Base-by-base conservation (phyloP, 1,140 invertebrate species). In the Pseudoatta argentina region DNA sequence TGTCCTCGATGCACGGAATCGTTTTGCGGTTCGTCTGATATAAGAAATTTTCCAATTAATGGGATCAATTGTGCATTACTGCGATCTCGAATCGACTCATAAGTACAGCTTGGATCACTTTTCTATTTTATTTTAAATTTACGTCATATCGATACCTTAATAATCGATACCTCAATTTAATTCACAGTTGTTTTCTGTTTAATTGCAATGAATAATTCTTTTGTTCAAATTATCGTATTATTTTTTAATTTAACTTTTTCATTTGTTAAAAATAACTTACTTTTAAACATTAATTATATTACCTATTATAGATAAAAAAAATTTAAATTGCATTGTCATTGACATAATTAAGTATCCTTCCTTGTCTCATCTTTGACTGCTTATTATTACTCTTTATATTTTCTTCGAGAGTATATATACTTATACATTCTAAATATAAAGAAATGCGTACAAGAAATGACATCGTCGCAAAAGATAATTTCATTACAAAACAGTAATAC, bases 31-130 rank as follows among this genome's bases (percentile, higher is more conserved):
- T 71, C 66, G 21, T 30, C 0, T 27, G 18, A 2, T 8, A 24
- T 12, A 27, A 30, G 21, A 57, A 39, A 72, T 71, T 57, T 44
- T 21, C 59, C 18, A 44, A 24, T 66, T 77, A 64, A 39, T 63
- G 10, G 3, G 8, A 21, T 55, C 16, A 4, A 82, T 59, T 59
- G 39, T 24, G 1, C 24, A 75, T 59, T 59, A 39, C n/a, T 18
- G n/a, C 30, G 16, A 39, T 16, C 34, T 69, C 64, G n/a, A 57
- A 73, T 73, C 18, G 21, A 21, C 10, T 57, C 18, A 21, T 55
- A 55, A 39, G 30, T 30, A 34, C 30, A 21, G 0, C 71, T 57
- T 73, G 55, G 12, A 73, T 5, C 6, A 34, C 27, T 73, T 51
- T 73, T 14, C 12, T 12, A 67, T 14, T 67, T 27, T 0, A 61